A percentile compares a stretch with the other conserved stretches of the same genome.
phyloP scores from a whole-genome alignment of 2,888 invertebrate species.

The Teleiodes luculella region DNA sequence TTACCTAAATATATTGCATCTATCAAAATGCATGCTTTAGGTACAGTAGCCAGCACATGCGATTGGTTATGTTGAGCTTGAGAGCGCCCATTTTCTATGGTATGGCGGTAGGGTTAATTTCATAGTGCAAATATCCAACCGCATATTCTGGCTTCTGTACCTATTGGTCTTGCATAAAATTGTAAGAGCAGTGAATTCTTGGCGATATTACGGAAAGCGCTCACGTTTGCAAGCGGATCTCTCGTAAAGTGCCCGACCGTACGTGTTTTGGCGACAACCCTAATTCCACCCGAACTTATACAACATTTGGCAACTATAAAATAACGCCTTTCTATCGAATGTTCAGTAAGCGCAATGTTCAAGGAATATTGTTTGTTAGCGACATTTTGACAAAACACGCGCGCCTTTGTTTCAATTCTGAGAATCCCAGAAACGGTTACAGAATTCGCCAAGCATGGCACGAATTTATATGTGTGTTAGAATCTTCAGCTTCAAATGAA shows the following conservation, averaged over 20 bases:
- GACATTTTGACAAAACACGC: not conserved
- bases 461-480: constrained; percentile 35
- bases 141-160: too few relatives aligned
- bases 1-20: too few relatives aligned
- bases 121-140: too few relatives aligned
- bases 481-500: too few relatives aligned
- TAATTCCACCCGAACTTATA: not conserved
- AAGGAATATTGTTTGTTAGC: too few relatives aligned
- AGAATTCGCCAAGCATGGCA: constrained; percentile 38
- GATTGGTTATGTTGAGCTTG: too few relatives aligned
- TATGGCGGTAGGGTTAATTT: too few relatives aligned
- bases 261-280: constrained; percentile 48
- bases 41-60: too few relatives aligned
- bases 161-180: not conserved
- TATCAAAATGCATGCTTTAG: too few relatives aligned
- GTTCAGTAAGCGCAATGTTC: too few relatives aligned
- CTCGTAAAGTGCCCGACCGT: constrained; percentile 38
- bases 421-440: constrained; percentile 39
- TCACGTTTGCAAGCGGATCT: constrained; percentile 59
- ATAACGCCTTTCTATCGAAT: not conserved
- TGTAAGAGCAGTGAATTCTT: not conserved
- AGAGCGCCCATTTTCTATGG: too few relatives aligned
- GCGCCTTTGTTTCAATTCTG: constrained; percentile 55
- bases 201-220: constrained; percentile 39
- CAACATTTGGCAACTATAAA: constrained; percentile 1